A percentile compares a stretch with the other conserved stretches of the same genome.
Evolutionary conservation across 2,797 vertebrate genomes (phyloP).

Genomic region (Mus caroli): DNA sequence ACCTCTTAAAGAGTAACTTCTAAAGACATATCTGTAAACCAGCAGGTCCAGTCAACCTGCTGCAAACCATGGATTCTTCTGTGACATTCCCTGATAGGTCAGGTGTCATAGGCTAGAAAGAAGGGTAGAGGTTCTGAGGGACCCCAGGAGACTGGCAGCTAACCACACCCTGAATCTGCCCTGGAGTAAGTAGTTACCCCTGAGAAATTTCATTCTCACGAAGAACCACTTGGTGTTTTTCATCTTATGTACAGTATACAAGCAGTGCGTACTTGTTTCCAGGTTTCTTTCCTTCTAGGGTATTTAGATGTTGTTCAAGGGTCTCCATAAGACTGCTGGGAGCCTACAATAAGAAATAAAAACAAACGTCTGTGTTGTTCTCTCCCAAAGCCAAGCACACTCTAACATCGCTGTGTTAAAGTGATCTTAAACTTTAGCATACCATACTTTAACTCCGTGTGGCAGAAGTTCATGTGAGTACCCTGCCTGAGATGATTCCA

Average conservation of each 20-base stretch:
- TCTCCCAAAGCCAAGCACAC: slow-evolving; percentile 74
- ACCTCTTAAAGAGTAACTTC: not conserved
- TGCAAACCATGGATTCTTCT: not conserved
- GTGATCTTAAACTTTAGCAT: too few species aligned
- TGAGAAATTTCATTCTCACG: slow-evolving; percentile 32
- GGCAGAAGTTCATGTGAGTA: not conserved
- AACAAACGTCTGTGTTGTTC: slow-evolving; percentile 68
- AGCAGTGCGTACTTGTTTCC: slow-evolving; percentile 91
- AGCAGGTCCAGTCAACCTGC: slow-evolving; percentile 8
- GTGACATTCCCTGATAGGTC: not conserved
- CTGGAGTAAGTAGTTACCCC: not conserved
- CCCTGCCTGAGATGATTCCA: not conserved
- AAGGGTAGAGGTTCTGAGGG: not conserved
- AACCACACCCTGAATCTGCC: slow-evolving; percentile 29
- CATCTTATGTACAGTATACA: slow-evolving; percentile 74
- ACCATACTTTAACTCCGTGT: not conserved
- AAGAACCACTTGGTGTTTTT: slow-evolving; percentile 56
- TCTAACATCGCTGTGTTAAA: slow-evolving; percentile 40
- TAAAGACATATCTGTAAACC: not conserved
- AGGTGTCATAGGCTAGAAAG: not conserved
- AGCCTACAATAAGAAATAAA: slow-evolving; percentile 91
- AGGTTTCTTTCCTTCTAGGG: slow-evolving; percentile 98
- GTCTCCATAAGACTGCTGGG: slow-evolving; percentile 99
- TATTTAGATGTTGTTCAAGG: slow-evolving; percentile 98
- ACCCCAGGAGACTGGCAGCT: slow-evolving; percentile 13